A percentile compares a stretch with the other conserved stretches of the same genome.
Conservation (phyloP, 2,888 invertebrate species). For the Agrochola lychnidis region DNA sequence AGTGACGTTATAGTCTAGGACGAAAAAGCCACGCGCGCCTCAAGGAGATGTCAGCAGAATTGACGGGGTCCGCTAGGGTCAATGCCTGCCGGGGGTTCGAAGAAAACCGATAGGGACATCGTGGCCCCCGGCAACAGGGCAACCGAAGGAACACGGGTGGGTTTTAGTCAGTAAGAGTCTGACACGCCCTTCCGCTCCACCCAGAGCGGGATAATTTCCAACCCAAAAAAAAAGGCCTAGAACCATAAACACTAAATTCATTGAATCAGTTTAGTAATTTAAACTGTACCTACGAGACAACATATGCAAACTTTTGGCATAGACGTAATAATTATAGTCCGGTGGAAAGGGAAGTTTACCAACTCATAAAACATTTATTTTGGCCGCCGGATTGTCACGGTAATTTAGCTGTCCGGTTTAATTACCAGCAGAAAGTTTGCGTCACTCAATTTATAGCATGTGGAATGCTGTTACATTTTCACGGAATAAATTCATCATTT, state of each 20-base stretch:
- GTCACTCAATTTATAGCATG: constrained; percentile 19
- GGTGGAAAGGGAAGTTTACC: constrained; percentile 30
- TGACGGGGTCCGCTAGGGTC: no score
- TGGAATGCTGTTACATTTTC: constrained; percentile 13
- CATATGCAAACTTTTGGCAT: constrained; percentile 1
- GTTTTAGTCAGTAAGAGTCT: no score
- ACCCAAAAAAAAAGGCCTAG: no score
- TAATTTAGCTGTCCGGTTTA: constrained; percentile 30
- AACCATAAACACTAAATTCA: neutral
- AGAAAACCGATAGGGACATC: no score
- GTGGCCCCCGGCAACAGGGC: no score
- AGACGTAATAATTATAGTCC: neutral
- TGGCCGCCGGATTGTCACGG: constrained; percentile 30
- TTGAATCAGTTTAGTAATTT: neutral
- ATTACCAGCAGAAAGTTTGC: constrained; percentile 21
- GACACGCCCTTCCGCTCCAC: no score
- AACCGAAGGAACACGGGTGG: no score
- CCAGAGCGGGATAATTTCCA: no score
- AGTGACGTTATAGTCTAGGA: no score
- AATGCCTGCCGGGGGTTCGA: no score
- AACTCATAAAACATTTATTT: constrained; percentile 38
- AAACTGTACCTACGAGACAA: neutral
- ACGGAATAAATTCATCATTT: constrained; percentile 7
- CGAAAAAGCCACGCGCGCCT: no score
- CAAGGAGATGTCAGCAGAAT: no score